These are phyloP conservation scores for Eubasilissa regina DNA, from an alignment of 1,140 invertebrate species.

Conservation along the genomic window DNA sequence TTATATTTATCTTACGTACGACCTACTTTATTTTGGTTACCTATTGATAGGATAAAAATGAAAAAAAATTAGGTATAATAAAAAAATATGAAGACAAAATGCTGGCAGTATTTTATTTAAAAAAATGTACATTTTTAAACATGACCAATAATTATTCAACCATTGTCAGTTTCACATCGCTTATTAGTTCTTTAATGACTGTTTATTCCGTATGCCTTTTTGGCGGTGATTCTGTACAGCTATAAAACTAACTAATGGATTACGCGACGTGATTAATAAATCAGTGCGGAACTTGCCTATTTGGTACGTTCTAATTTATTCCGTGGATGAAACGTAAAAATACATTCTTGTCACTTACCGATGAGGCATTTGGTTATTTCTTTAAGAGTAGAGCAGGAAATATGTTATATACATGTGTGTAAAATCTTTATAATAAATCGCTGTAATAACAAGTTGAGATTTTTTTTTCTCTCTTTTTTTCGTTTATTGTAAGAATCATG, in stretches of 20 bases:
- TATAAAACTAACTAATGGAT: conserved; percentile 58
- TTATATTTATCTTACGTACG: too few relatives aligned
- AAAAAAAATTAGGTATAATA: too few relatives aligned
- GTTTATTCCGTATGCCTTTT: background rate
- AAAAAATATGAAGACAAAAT: background rate
- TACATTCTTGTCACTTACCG: conserved; percentile 48
- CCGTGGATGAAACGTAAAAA: conserved; percentile 40
- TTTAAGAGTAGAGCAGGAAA: too few relatives aligned
- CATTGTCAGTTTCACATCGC: too few relatives aligned
- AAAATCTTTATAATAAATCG: too few relatives aligned
- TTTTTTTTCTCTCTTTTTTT: too few relatives aligned
- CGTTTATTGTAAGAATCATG: too few relatives aligned
- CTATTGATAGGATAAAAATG: too few relatives aligned
- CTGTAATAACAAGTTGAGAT: too few relatives aligned
- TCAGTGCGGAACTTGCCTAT: conserved; percentile 48
- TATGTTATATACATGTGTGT: too few relatives aligned
- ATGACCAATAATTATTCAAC: too few relatives aligned
- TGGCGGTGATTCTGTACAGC: background rate
- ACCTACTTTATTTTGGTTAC: too few relatives aligned
- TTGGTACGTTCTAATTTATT: conserved; percentile 33
- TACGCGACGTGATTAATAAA: conserved; percentile 56
- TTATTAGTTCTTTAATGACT: background rate
- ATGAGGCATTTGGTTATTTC: background rate
- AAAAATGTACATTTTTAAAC: background rate
- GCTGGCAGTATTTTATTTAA: background rate